Base-by-base conservation (phyloP, 2,797 vertebrate genomes). In the Sebastes aleutianus region DNA sequence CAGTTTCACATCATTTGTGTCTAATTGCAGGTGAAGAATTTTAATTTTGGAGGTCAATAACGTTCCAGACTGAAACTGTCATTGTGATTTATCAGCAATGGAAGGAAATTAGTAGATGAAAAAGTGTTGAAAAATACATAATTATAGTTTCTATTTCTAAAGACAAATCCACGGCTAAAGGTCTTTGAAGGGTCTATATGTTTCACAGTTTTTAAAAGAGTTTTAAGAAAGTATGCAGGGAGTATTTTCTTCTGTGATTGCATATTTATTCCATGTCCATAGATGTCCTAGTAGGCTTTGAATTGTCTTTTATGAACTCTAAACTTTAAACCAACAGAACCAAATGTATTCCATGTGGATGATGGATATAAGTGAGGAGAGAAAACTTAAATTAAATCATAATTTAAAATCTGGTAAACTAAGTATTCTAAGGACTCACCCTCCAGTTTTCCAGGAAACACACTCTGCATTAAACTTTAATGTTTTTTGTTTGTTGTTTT, bases 1-100 rank as follows among this genome's bases (percentile, higher is more conserved):
- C 4, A 69, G 16, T 69, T 78, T 78, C 20, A 71, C 53, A 71
- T 71, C 1, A 83, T 78, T 57, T 68, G 11, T 39, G 47, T 75
- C 12, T 63, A 74, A 76, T 43, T 77, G 22, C 31, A 82, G 59
- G 26, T 53, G 11, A 77, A 54, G 2, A 47, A 75, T 64, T 70
- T 16, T 39, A 43, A 56, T 58, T 70, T 65, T 58, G 8, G 16
- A 59, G 27, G 11, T 47, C 24, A 59, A 26, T 16, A 63, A 50
- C 3, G 16, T 50, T 11, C 24, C 14, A 56, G 14, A 66, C 22
- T 71, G 59, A 72, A 68, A 36, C 11, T 27, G 34, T 64, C 29
- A 74, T 66, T 47, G 6, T 2, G 6, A 59, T 26, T 26, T 34
- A 34, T 57, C 11, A 31, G 58, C 16, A 62, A 66, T 1, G 29